Conservation (phyloP, 2,888 invertebrate genomes). For the Trissoscelio sp. region DNA sequence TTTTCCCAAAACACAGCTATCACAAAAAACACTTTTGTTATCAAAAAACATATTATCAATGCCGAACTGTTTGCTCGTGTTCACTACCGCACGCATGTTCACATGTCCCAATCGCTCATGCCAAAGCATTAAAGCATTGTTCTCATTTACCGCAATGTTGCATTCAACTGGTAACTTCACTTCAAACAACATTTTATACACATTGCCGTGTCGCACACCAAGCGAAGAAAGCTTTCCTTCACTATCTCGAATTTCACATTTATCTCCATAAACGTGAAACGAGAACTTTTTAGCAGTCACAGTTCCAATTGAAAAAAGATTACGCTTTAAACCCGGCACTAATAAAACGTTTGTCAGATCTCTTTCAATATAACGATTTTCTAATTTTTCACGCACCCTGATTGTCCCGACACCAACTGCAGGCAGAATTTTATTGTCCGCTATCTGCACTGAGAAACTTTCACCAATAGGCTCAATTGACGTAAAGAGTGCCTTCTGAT, state of each 20-base stretch:
- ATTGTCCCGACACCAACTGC: constrained; percentile 49
- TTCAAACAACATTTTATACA: constrained; percentile 34
- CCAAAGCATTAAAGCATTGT: not conserved
- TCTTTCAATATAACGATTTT: constrained; percentile 1
- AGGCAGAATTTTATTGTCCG: constrained; percentile 19
- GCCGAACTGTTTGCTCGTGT: too few relatives aligned
- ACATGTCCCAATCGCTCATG: too few relatives aligned
- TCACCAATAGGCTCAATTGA: not conserved
- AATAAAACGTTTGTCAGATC: constrained; percentile 50
- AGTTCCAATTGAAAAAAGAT: constrained; percentile 41
- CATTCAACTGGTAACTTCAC: constrained; percentile 7
- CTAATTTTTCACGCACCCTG: constrained; percentile 22
- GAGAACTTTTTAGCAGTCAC: constrained; percentile 29
- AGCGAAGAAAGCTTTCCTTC: constrained; percentile 13
- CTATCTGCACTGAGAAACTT: constrained; percentile 36
- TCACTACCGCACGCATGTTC: too few relatives aligned
- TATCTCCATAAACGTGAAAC: constrained; percentile 18
- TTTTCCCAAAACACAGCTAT: constrained; percentile 34
- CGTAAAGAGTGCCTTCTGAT: not conserved
- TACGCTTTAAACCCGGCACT: constrained; percentile 51
- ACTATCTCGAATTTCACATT: constrained; percentile 39
- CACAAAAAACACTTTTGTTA: constrained; percentile 17
- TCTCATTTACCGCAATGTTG: not conserved
- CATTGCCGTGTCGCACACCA: constrained; percentile 8
- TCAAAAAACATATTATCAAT: too few relatives aligned